Evolutionary conservation across 2,113 vertebrate species (phyloP), one percentile per base, ranked within the genome.

Genomic region (Nematolebias whitei): DNA sequence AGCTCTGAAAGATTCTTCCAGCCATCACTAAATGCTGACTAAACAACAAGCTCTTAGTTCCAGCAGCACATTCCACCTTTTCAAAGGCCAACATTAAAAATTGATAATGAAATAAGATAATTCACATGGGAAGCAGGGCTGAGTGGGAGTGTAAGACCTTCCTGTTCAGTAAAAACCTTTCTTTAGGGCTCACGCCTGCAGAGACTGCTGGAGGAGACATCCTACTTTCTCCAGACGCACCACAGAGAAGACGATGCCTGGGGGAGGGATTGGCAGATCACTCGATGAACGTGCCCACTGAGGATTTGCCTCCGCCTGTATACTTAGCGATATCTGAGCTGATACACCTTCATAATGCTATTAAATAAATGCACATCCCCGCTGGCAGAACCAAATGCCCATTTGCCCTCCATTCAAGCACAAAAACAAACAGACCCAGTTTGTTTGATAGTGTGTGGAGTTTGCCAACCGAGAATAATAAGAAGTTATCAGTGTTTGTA

Each of bases 301-400:
- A 80, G 85, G 73, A 72, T 79, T 81, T 58, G 47, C 59, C 49
- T 70, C 61, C 59, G 65, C 53, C 45, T 6, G 10, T 61, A 66
- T 54, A 66, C 51, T 62, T 62, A 63, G 56, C 1, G 73, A 76
- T 71, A 65, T 57, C 77, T 6, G 73, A 71, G 72, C 65, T 80
- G 76, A 82, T 83, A 71, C 68, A 63, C 70, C 67, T 45, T 26
- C 51, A 71, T 88, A 86, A 86, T 84, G 53, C 54, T 56, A 64
- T 82, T 78, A 85, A 79, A 77, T 16, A 64, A 35, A 80, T 80
- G 63, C 78, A 71, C 60, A 57, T 80, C 70, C 41, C 68, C 54
- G 59, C 66, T 75, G 65, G 68, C 23, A 54, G 45, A 75, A 41
- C 26, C 74, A 79, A 64, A 84, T 67, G 74, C 55, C 41, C 76